A percentile compares a stretch with the other conserved stretches of the same genome.
phyloP scores from a whole-genome alignment of 2,113 vertebrate species.

The Brachyhypopomus gauderio region DNA sequence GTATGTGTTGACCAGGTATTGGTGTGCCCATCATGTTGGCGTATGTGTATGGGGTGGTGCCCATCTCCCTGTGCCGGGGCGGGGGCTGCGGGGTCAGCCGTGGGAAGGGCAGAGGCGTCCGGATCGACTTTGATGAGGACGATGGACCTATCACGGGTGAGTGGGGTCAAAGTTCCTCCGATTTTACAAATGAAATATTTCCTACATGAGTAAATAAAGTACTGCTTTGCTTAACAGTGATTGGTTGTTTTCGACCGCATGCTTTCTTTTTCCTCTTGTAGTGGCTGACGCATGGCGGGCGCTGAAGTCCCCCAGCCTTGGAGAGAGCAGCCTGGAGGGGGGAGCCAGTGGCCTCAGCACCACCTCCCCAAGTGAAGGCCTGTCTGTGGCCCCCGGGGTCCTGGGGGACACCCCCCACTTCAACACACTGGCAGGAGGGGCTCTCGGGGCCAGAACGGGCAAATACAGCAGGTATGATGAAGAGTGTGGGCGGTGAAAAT shows the following conservation, averaged over 20 bases:
- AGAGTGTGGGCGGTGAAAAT: neutral
- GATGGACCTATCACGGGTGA: slow-evolving; percentile 97
- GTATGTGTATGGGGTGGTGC: slow-evolving; percentile 96
- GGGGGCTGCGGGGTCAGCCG: slow-evolving; percentile 96
- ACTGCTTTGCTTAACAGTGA: neutral
- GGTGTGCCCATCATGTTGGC: slow-evolving; percentile 99
- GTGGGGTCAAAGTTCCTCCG: neutral
- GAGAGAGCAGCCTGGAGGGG: slow-evolving; percentile 95
- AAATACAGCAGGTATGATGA: slow-evolving; percentile 90
- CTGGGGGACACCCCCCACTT: slow-evolving; percentile 91
- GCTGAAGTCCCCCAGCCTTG: slow-evolving; percentile 95
- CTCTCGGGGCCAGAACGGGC: slow-evolving; percentile 83
- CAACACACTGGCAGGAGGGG: slow-evolving; percentile 88
- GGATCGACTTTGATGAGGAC: slow-evolving; percentile 97
- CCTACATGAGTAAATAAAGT: neutral
- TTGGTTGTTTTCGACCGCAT: neutral
- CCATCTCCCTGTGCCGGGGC: slow-evolving; percentile 94
- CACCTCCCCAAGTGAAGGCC: slow-evolving; percentile 86
- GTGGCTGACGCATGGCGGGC: slow-evolving; percentile 98
- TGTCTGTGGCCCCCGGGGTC: slow-evolving; percentile 86
- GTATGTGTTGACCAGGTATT: slow-evolving; percentile 78
- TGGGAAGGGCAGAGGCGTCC: slow-evolving; percentile 91
- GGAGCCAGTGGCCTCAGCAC: slow-evolving; percentile 92
- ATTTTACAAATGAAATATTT: neutral
- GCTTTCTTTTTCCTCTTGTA: slow-evolving; percentile 55